Conservation (phyloP, 2,888 invertebrate species). For the Petrolisthes cinctipes region DNA sequence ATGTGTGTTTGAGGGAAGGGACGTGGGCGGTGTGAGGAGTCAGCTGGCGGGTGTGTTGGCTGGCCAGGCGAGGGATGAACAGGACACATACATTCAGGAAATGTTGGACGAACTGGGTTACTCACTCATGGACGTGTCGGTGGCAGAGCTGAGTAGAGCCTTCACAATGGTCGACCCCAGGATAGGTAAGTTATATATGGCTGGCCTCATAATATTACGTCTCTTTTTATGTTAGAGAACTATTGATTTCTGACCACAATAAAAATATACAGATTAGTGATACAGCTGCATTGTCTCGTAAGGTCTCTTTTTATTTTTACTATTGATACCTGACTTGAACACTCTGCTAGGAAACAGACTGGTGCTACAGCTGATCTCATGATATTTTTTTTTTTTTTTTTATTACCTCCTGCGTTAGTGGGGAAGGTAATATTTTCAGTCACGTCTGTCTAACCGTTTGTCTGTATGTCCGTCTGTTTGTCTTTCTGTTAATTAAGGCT, state of each 20-base stretch:
- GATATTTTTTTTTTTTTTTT: too few species aligned
- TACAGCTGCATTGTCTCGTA: too few species aligned
- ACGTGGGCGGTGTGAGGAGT: slow-evolving; percentile 5
- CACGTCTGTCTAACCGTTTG: too few species aligned
- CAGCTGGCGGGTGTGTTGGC: slow-evolving; percentile 26
- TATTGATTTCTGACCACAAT: background rate
- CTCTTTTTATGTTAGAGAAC: background rate
- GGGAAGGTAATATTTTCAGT: too few species aligned
- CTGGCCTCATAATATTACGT: background rate
- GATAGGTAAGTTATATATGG: slow-evolving; percentile 57
- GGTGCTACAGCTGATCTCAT: too few species aligned
- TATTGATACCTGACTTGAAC: too few species aligned
- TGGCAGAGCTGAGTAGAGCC: slow-evolving; percentile 59
- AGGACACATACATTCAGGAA: slow-evolving; percentile 61
- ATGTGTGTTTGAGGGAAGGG: background rate
- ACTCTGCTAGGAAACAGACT: too few species aligned
- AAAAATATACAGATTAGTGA: too few species aligned
- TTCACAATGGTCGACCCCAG: slow-evolving; percentile 63
- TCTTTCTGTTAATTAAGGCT: too few species aligned
- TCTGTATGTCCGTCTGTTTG: too few species aligned
- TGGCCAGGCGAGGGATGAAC: slow-evolving; percentile 60
- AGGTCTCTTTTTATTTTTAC: too few species aligned
- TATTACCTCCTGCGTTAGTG: too few species aligned
- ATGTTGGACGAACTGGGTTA: slow-evolving; percentile 53
- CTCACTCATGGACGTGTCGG: slow-evolving; percentile 54